Evolutionary conservation across 2,888 invertebrate genomes (phyloP).

Genomic region (Drosophila neoperkinsi): DNA sequence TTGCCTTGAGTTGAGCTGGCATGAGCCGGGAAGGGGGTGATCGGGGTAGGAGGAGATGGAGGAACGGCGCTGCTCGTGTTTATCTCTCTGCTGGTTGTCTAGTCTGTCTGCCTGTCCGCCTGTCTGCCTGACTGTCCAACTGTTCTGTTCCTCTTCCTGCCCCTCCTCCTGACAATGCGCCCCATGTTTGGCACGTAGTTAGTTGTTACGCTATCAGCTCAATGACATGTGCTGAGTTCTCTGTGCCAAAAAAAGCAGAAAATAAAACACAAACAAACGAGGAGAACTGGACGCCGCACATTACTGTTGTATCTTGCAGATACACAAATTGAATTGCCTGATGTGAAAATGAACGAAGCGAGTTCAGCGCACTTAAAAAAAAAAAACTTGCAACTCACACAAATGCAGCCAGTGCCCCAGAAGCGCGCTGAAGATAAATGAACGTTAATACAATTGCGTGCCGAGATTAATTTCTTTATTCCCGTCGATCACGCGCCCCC

Average conservation of each 20-base stretch:
- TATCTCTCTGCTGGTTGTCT: constrained; percentile 40
- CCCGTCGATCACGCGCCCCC: constrained; percentile 54
- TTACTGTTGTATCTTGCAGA: constrained; percentile 65
- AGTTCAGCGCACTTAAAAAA: constrained; percentile 76
- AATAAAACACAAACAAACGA: background rate
- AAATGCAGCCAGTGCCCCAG: constrained; percentile 25
- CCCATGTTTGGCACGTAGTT: constrained; percentile 52
- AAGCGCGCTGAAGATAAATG: constrained; percentile 26
- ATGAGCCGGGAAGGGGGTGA: background rate
- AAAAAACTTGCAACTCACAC: constrained; percentile 44
- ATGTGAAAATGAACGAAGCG: constrained; percentile 38
- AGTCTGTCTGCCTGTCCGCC: constrained; percentile 13
- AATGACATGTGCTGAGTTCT: constrained; percentile 71
- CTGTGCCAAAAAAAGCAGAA: constrained; percentile 58
- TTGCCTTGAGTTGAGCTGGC: constrained; percentile 29
- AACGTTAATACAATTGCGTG: constrained; percentile 64
- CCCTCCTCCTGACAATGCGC: constrained; percentile 1
- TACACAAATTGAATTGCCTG: constrained; percentile 54
- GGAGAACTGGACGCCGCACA: constrained; percentile 56
- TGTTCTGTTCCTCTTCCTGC: constrained; percentile 15
- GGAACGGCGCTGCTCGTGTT: constrained; percentile 37
- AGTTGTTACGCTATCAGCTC: constrained; percentile 68
- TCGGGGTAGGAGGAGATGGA: background rate
- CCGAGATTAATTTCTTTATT: constrained; percentile 68
- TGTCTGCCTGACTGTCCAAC: constrained; percentile 23